phyloP scores from a whole-genome alignment of 2,888 invertebrate genomes.

The Trisateles emortualis region DNA sequence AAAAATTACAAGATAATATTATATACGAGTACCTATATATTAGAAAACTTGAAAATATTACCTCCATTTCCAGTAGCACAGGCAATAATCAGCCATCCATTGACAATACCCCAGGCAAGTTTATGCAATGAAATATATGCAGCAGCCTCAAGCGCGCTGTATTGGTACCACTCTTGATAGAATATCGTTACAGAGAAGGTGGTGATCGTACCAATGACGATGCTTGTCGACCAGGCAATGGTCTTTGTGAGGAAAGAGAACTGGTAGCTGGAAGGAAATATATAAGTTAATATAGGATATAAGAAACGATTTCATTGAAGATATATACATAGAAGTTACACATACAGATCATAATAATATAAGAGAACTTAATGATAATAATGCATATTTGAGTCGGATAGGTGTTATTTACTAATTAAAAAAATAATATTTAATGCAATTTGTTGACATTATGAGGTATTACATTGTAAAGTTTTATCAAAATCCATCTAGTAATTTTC shows the following conservation, averaged over 20 bases:
- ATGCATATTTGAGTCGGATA: no score
- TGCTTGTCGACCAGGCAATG: constrained; percentile 70
- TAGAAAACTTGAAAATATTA: no score
- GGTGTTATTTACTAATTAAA: no score
- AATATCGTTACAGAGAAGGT: constrained; percentile 89
- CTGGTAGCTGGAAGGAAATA: constrained; percentile 64
- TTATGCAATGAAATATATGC: constrained; percentile 89
- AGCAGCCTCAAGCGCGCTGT: constrained; percentile 87
- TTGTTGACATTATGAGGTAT: no score
- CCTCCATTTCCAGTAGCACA: constrained; percentile 91
- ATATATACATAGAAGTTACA: background rate
- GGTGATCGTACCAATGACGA: constrained; percentile 82
- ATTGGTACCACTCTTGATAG: constrained; percentile 88
- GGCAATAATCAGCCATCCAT: constrained; percentile 89
- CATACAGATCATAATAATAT: no score
- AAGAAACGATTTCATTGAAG: background rate
- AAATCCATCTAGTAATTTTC: no score
- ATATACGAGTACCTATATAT: no score
- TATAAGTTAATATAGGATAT: no score
- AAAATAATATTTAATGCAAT: no score
- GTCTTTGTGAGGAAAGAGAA: constrained; percentile 64
- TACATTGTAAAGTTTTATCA: no score
- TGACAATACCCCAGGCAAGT: constrained; percentile 89
- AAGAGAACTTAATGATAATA: no score
- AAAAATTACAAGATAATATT: no score